Evolutionary conservation across 1,140 invertebrate species (phyloP).

Genomic region (Holcopasites calliopsidis): DNA sequence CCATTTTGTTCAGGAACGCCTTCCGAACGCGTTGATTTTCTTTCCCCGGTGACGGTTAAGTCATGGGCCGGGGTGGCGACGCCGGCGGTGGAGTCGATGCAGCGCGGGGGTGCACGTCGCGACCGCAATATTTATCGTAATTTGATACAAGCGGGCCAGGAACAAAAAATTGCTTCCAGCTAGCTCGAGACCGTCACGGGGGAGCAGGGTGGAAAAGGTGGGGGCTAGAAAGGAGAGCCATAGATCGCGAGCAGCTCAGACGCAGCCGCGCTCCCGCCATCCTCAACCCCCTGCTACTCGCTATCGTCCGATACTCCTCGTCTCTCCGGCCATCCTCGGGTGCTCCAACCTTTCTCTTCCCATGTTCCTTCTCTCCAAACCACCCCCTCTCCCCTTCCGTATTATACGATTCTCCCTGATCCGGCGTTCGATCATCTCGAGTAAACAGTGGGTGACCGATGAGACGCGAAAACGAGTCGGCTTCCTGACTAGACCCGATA

Average conservation of each 20-base stretch:
- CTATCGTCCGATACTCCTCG: slow-evolving; percentile 69
- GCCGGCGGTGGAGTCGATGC: slow-evolving; percentile 13
- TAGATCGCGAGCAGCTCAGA: slow-evolving; percentile 71
- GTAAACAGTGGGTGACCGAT: slow-evolving; percentile 50
- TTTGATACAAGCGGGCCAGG: slow-evolving; percentile 74
- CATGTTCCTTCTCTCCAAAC: neutral
- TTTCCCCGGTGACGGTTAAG: slow-evolving; percentile 56
- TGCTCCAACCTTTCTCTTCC: slow-evolving; percentile 54
- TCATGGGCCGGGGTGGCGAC: slow-evolving; percentile 42
- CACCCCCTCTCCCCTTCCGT: slow-evolving; percentile 30
- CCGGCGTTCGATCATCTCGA: slow-evolving; percentile 49
- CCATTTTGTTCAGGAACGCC: slow-evolving; percentile 48
- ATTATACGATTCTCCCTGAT: slow-evolving; percentile 48
- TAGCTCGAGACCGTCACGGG: slow-evolving; percentile 19
- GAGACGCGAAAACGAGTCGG: slow-evolving; percentile 13
- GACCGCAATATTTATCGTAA: slow-evolving; percentile 76
- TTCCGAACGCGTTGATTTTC: slow-evolving; percentile 43
- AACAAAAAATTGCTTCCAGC: slow-evolving; percentile 71
- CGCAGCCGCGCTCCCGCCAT: slow-evolving; percentile 67
- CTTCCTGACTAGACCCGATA: slow-evolving; percentile 13
- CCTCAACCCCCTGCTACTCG: slow-evolving; percentile 55
- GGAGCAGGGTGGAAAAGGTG: slow-evolving; percentile 49
- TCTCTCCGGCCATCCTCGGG: slow-evolving; percentile 40
- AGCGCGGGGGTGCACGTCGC: slow-evolving; percentile 63
- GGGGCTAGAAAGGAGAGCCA: slow-evolving; percentile 59